Conservation (phyloP, 1,140 invertebrate species). For the Archegozetes longisetosus region DNA sequence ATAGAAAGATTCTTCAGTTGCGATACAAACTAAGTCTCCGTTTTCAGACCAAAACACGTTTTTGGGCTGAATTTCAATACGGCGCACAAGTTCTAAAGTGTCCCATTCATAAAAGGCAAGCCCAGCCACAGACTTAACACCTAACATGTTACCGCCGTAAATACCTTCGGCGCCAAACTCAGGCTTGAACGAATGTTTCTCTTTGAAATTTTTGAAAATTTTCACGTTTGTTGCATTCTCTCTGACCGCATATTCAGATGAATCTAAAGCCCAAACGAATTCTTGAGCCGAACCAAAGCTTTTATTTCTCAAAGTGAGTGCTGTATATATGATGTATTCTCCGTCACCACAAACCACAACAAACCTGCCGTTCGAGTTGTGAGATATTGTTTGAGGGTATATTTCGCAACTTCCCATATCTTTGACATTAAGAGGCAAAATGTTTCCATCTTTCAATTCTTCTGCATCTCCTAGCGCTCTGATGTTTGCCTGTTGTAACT, state of each 20-base stretch:
- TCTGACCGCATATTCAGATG: conserved; percentile 78
- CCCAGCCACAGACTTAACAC: conserved; percentile 80
- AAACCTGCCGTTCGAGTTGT: conserved; percentile 94
- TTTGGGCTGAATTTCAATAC: conserved; percentile 89
- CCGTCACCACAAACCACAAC: conserved; percentile 98
- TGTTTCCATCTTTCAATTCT: conserved; percentile 77
- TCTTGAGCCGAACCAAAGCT: conserved; percentile 95
- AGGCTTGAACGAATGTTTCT: conserved; percentile 83
- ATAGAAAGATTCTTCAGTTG: conserved; percentile 91
- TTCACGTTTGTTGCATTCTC: conserved; percentile 79
- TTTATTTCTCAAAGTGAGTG: conserved; percentile 96
- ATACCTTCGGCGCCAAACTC: conserved; percentile 92
- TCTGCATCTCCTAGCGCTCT: conserved; percentile 40
- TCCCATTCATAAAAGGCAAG: conserved; percentile 98
- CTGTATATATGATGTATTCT: conserved; percentile 98
- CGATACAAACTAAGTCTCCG: conserved; percentile 80
- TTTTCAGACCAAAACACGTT: conserved; percentile 92
- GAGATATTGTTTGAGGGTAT: conserved; percentile 94
- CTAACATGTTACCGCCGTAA: conserved; percentile 84
- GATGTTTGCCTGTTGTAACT: conserved; percentile 93
- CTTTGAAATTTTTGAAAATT: conserved; percentile 97
- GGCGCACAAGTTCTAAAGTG: conserved; percentile 66
- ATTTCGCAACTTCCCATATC: conserved; percentile 99
- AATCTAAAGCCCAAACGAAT: conserved; percentile 97
- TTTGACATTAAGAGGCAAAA: conserved; percentile 79